Evolutionary conservation across 2,888 invertebrate genomes (phyloP).

Genomic region (Cantharis rustica): DNA sequence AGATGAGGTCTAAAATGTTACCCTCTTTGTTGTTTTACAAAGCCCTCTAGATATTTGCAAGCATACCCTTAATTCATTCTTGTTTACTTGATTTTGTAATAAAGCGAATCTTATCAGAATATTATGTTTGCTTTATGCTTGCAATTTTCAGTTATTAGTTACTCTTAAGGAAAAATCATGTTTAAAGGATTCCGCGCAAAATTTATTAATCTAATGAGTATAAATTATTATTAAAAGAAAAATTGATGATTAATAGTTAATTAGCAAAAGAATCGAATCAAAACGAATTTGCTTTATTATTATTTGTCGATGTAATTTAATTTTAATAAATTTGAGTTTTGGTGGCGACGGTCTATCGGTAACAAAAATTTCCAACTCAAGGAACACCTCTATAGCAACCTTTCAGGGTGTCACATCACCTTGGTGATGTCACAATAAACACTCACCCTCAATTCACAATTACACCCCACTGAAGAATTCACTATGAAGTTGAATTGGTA

Average conservation of each 20-base stretch:
- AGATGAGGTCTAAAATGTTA: not conserved
- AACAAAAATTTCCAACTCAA: slow-evolving; percentile 41
- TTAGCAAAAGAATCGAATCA: not conserved
- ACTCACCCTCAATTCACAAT: slow-evolving; percentile 42
- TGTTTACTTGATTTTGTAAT: slow-evolving; percentile 29
- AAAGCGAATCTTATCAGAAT: slow-evolving; percentile 25
- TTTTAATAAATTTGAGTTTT: not conserved
- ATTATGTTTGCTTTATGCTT: not conserved
- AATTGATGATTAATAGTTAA: not conserved
- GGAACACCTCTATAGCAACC: slow-evolving; percentile 54
- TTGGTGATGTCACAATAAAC: slow-evolving; percentile 46
- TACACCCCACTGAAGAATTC: slow-evolving; percentile 28
- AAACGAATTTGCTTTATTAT: not conserved
- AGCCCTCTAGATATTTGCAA: slow-evolving; percentile 23
- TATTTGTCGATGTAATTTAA: not conserved
- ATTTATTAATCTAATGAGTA: not conserved
- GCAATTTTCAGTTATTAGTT: slow-evolving; percentile 1
- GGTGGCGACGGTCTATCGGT: slow-evolving; percentile 8
- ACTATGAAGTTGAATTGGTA: not conserved
- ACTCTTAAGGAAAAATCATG: not conserved
- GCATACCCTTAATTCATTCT: slow-evolving; percentile 27
- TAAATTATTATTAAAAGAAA: not conserved
- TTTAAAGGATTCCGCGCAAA: not conserved
- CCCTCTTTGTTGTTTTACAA: slow-evolving; percentile 17
- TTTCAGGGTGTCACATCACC: slow-evolving; percentile 51